Evolutionary conservation across 2,888 invertebrate genomes (phyloP).

Genomic region (Tipula unca): DNA sequence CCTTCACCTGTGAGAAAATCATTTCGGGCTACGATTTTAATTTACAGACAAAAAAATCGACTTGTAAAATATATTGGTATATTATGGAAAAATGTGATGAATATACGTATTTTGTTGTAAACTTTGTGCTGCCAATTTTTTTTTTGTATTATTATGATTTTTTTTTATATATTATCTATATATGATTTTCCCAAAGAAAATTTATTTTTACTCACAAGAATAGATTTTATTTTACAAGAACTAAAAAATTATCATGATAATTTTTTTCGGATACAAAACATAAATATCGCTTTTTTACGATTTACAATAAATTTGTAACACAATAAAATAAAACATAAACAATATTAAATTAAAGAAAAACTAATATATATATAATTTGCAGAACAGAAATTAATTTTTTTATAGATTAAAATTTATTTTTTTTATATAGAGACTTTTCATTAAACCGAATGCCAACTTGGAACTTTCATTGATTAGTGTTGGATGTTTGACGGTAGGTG

Average conservation of each 20-base stretch:
- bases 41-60: not conserved
- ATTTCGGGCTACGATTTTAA: not conserved
- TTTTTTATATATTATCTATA: not conserved
- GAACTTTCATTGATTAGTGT: slow-evolving; percentile 28
- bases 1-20: slow-evolving; percentile 19
- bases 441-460: slow-evolving; percentile 27
- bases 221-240: slow-evolving; percentile 9
- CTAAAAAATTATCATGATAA: slow-evolving; percentile 14
- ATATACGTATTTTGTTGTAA: not conserved
- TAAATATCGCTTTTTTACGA: not conserved
- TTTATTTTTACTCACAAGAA: slow-evolving; percentile 17
- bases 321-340: not conserved
- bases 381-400: not conserved
- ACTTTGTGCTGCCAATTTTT: not conserved
- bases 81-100: not conserved
- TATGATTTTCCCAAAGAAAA: slow-evolving; percentile 2
- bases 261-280: not conserved
- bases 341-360: not conserved
- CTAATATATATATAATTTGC: not conserved
- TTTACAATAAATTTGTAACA: not conserved
- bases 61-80: not conserved
- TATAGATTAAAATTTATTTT: not conserved
- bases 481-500: not conserved
- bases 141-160: not conserved
- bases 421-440: not conserved